These are phyloP conservation scores for Xestia xanthographa DNA, from an alignment of 2,888 invertebrate species.

Conservation along the genomic window DNA sequence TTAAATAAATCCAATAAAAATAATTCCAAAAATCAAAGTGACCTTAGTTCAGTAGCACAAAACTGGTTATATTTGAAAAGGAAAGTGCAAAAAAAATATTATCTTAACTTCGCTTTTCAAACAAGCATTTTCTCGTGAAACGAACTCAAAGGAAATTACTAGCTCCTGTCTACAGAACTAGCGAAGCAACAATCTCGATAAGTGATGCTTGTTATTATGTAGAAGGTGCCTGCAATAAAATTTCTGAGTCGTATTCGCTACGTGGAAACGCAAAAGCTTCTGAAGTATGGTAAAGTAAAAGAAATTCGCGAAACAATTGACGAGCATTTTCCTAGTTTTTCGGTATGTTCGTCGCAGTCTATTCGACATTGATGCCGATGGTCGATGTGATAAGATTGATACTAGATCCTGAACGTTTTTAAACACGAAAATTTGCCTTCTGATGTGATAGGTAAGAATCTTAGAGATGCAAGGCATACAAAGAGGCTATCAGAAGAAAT, in stretches of 20 bases:
- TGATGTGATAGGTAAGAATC: too few relatives aligned
- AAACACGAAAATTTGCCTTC: not conserved
- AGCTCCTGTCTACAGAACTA: not conserved
- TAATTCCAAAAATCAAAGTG: too few relatives aligned
- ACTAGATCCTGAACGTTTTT: not conserved
- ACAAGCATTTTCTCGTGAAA: constrained; percentile 28
- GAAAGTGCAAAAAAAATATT: constrained; percentile 26
- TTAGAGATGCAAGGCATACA: too few relatives aligned
- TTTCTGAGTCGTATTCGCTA: not conserved
- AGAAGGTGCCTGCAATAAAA: not conserved
- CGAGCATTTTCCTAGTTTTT: not conserved
- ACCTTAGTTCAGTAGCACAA: constrained; percentile 5
- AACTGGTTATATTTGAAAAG: constrained; percentile 32
- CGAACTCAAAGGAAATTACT: constrained; percentile 19
- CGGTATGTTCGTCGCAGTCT: not conserved
- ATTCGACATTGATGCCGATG: too few relatives aligned
- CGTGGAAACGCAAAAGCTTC: not conserved
- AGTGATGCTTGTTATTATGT: not conserved
- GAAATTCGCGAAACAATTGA: not conserved
- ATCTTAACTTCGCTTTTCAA: constrained; percentile 12
- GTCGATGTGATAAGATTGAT: not conserved
- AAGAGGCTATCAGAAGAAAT: not conserved
- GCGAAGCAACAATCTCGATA: not conserved
- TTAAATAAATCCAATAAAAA: too few relatives aligned
- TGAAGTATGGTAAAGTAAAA: not conserved